These are phyloP conservation scores for Calyptommatus sinebrachiatus DNA, from an alignment of 2,113 vertebrate genomes.

Conservation along the genomic window DNA sequence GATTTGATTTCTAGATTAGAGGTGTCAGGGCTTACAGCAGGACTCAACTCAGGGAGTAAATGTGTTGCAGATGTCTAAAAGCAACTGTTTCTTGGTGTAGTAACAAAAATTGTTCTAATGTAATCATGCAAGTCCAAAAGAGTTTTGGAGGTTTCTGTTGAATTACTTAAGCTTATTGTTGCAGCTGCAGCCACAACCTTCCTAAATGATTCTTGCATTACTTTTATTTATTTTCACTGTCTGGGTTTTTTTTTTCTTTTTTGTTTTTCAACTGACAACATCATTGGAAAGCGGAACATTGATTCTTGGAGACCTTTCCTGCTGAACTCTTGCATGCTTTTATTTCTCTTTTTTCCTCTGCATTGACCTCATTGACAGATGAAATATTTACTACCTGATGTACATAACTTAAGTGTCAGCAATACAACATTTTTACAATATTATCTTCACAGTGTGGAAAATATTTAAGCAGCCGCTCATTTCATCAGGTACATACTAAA, in stretches of 20 bases:
- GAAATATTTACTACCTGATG: conserved; percentile 46
- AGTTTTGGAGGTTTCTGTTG: not conserved
- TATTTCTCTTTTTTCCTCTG: conserved; percentile 30
- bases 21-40: not conserved
- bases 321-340: not conserved
- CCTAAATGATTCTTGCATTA: conserved; percentile 32
- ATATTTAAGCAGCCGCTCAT: conserved; percentile 51
- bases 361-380: conserved; percentile 37
- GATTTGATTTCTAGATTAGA: not conserved
- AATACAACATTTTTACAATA: conserved; percentile 20
- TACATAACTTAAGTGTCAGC: conserved; percentile 31
- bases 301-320: conserved; percentile 46
- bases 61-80: not conserved
- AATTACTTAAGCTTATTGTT: not conserved
- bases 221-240: conserved; percentile 33
- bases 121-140: not conserved
- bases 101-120: not conserved
- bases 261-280: conserved; percentile 12
- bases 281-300: conserved; percentile 46
- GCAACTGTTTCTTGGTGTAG: not conserved
- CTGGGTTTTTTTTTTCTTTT: conserved; percentile 2
- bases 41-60: too few relatives aligned
- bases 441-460: conserved; percentile 23
- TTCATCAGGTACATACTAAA: conserved; percentile 47
- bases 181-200: not conserved